Percentiles rank a stretch among this genome's conserved stretches.
Evolutionary conservation across 1,140 invertebrate genomes (phyloP).

Genomic region (Aporrectodea caliginosa): DNA sequence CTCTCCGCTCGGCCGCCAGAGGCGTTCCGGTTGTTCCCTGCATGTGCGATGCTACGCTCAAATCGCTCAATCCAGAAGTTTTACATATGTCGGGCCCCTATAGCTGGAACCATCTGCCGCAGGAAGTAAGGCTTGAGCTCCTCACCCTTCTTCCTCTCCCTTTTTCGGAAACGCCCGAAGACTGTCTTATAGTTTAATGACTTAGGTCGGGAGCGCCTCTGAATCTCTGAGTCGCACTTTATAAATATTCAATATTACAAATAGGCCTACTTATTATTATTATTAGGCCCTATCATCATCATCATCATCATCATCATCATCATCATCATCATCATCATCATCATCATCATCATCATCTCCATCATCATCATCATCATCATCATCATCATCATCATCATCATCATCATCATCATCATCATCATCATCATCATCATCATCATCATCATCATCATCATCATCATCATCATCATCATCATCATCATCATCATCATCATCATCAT

Average conservation of each 20-base stretch:
- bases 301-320: slow-evolving; percentile 21
- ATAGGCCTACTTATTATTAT: too few species aligned
- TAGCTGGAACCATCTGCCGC: not conserved
- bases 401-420: slow-evolving; percentile 27
- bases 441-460: slow-evolving; percentile 21
- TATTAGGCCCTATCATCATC: slow-evolving; percentile 9
- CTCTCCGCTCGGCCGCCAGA: too few species aligned
- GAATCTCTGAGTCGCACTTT: too few species aligned
- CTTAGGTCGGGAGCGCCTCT: too few species aligned
- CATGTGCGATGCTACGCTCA: too few species aligned
- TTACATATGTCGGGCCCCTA: too few species aligned
- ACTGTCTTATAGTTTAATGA: too few species aligned
- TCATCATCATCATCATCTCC: slow-evolving; percentile 14
- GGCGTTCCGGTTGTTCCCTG: too few species aligned
- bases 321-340: slow-evolving; percentile 23
- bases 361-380: slow-evolving; percentile 22
- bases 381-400: slow-evolving; percentile 19
- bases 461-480: slow-evolving; percentile 18
- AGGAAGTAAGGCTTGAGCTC: not conserved
- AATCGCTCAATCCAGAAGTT: too few species aligned
- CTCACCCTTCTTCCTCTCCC: not conserved
- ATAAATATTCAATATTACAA: too few species aligned
- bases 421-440: not conserved
- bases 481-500: slow-evolving; percentile 22
- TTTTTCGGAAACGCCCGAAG: not conserved